Conservation (phyloP, 2,113 vertebrate genomes). For the Myocastor coypus region DNA sequence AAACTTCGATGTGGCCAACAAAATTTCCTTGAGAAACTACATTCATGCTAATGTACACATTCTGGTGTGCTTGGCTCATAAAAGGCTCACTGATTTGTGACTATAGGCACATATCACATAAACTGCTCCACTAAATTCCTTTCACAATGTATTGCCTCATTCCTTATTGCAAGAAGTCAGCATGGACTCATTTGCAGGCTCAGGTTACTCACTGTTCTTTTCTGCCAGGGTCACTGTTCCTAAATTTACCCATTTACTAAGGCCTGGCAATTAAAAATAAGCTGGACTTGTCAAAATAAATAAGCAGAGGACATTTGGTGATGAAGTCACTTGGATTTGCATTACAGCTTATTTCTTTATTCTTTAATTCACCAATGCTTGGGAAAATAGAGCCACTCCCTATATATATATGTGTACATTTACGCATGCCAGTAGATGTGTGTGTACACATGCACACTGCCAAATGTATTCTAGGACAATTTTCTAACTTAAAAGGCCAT, state of each 20-base stretch:
- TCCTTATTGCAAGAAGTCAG: constrained; percentile 73
- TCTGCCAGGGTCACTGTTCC: constrained; percentile 68
- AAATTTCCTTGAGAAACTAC: constrained; percentile 65
- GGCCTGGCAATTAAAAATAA: constrained; percentile 72
- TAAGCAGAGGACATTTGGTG: constrained; percentile 3
- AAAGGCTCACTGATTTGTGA: constrained; percentile 72
- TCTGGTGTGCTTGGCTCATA: constrained; percentile 69
- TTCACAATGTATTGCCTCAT: constrained; percentile 74
- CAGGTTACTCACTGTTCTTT: constrained; percentile 68
- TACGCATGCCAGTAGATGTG: not conserved
- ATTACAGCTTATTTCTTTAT: constrained; percentile 47
- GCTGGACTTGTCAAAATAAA: constrained; percentile 73
- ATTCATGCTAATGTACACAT: constrained; percentile 38
- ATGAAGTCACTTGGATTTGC: constrained; percentile 68
- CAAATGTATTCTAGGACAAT: constrained; percentile 23
- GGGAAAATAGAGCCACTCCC: constrained; percentile 5
- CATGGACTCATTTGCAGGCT: constrained; percentile 66
- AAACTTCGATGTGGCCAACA: constrained; percentile 43
- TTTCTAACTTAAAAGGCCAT: constrained; percentile 45
- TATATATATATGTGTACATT: not conserved
- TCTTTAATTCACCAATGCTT: constrained; percentile 41
- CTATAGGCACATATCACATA: constrained; percentile 67
- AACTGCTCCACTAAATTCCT: constrained; percentile 73
- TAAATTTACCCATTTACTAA: constrained; percentile 41
- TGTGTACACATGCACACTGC: not conserved